A percentile compares a stretch with the other conserved stretches of the same genome.
These are phyloP conservation scores for Apostichopus leukothele DNA, from an alignment of 53 echinoderm and acorn worm genomes.

Conservation along the genomic window DNA sequence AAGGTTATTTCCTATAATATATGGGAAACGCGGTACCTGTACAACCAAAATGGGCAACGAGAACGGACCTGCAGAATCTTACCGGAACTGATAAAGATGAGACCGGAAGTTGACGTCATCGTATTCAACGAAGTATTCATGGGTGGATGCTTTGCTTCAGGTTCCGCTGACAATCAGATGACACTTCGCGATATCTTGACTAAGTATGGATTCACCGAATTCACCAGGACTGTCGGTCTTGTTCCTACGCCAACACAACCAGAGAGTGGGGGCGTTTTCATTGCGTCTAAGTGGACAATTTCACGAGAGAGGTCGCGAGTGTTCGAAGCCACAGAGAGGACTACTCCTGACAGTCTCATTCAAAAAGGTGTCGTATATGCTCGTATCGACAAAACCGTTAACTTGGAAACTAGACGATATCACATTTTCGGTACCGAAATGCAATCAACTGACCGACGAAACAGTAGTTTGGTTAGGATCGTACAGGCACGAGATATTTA, in stretches of 20 bases:
- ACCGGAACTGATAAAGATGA: slow-evolving; percentile 42
- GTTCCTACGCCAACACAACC: slow-evolving; percentile 39
- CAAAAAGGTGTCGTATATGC: slow-evolving; percentile 84
- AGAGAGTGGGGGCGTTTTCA: slow-evolving; percentile 65
- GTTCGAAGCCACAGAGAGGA: slow-evolving; percentile 48
- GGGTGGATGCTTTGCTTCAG: slow-evolving; percentile 81
- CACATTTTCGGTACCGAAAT: slow-evolving; percentile 81
- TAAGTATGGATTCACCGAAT: slow-evolving; percentile 76
- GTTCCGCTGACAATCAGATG: slow-evolving; percentile 49
- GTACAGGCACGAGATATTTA: slow-evolving; percentile 62
- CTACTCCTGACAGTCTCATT: slow-evolving; percentile 65
- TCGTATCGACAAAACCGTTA: slow-evolving; percentile 68
- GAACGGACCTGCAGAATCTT: slow-evolving; percentile 81
- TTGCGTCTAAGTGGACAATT: slow-evolving; percentile 76
- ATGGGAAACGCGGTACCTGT: slow-evolving; percentile 75
- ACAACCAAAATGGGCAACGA: slow-evolving; percentile 72
- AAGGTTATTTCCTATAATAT: slow-evolving; percentile 80
- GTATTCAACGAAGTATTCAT: slow-evolving; percentile 83
- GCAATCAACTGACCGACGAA: slow-evolving; percentile 40
- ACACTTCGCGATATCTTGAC: slow-evolving; percentile 66
- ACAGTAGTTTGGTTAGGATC: slow-evolving; percentile 40
- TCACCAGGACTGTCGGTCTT: slow-evolving; percentile 74
- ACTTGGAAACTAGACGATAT: slow-evolving; percentile 55
- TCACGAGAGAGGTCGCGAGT: slow-evolving; percentile 53
- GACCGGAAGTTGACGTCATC: slow-evolving; percentile 84